Percentiles rank a stretch among this genome's conserved stretches.
Evolutionary conservation across 2,113 vertebrate genomes (phyloP).

Genomic region (Fukomys damarensis): DNA sequence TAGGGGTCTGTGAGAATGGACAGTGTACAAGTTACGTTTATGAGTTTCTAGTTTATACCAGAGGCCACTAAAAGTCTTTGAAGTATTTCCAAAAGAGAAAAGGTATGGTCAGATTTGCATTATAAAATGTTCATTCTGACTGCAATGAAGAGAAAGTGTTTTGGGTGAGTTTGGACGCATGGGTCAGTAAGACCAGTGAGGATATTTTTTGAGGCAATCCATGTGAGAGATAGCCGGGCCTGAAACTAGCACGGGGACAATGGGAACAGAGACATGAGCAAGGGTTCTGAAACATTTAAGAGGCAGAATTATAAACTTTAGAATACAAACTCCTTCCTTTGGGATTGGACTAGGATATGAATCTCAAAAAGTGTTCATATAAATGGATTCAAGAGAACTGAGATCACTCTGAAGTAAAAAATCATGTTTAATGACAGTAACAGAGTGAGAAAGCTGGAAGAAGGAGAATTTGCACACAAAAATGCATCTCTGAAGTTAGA

Average conservation of each 20-base stretch:
- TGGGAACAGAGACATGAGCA: background rate
- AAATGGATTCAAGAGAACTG: background rate
- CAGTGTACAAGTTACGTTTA: background rate
- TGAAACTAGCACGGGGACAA: background rate
- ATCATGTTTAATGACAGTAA: background rate
- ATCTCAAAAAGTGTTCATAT: background rate
- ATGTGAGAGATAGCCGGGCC: background rate
- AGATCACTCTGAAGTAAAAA: background rate
- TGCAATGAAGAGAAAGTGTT: background rate
- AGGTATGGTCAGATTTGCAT: background rate
- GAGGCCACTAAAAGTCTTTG: background rate
- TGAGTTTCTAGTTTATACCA: background rate
- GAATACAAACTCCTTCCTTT: background rate
- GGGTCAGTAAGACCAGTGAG: background rate
- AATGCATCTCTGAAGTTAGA: background rate
- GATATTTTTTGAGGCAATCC: no score
- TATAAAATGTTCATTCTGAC: background rate
- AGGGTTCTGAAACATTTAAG: background rate
- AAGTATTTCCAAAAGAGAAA: background rate
- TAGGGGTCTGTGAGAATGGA: background rate
- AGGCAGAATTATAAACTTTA: background rate
- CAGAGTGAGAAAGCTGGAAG: background rate
- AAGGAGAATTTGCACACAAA: background rate
- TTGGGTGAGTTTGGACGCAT: background rate
- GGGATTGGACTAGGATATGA: background rate